Conservation (phyloP, 2,888 invertebrate species). For the Cosmorhoe ocellata region DNA sequence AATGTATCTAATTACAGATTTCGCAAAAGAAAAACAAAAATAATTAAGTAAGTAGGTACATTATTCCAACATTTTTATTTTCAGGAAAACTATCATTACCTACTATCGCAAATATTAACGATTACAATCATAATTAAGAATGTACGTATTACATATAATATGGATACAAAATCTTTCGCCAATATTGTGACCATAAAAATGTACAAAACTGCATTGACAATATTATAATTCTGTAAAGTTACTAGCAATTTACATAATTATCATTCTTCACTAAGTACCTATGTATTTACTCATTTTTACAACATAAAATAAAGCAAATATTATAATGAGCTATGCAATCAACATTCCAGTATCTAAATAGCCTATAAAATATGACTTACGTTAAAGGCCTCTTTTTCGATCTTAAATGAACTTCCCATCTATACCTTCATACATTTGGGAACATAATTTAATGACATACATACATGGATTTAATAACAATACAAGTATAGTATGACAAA, state of each 20-base stretch:
- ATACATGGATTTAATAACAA: too few relatives aligned
- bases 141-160: conserved; percentile 60
- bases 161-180: conserved; percentile 70
- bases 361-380: conserved; percentile 33
- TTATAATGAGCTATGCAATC: conserved; percentile 26
- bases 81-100: conserved; percentile 62
- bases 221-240: conserved; percentile 45
- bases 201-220: conserved; percentile 68
- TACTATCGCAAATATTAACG: conserved; percentile 69
- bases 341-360: conserved; percentile 45
- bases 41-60: not conserved
- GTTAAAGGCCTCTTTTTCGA: conserved; percentile 35
- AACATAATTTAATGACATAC: too few relatives aligned
- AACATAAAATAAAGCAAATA: too few relatives aligned
- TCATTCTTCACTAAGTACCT: conserved; percentile 20
- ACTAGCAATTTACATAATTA: conserved; percentile 49
- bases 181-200: conserved; percentile 71
- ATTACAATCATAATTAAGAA: conserved; percentile 67
- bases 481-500: not conserved
- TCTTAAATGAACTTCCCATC: conserved; percentile 17
- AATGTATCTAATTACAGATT: too few relatives aligned
- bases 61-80: conserved; percentile 46
- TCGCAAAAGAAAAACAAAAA: too few relatives aligned
- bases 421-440: conserved; percentile 6
- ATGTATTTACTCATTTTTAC: too few relatives aligned